phyloP scores from a whole-genome alignment of 2,888 invertebrate genomes.

The Chloromyia formosa region DNA sequence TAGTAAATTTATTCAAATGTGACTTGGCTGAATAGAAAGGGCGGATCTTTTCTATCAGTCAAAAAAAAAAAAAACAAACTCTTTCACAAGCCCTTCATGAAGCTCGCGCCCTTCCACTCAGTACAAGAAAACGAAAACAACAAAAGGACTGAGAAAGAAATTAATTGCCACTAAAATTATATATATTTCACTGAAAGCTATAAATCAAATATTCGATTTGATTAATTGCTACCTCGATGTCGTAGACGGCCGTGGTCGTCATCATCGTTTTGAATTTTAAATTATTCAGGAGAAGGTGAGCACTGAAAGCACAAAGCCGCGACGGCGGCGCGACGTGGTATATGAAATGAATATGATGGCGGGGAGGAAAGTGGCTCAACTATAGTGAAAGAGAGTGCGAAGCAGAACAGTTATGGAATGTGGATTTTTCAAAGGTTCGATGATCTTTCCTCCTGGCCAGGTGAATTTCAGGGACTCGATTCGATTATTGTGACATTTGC shows the following conservation, averaged over 20 bases:
- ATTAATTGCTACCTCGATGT: constrained; percentile 29
- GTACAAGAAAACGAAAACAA: background rate
- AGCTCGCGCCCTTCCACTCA: too few relatives aligned
- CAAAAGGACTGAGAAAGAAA: constrained; percentile 16
- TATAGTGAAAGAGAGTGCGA: too few relatives aligned
- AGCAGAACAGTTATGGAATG: too few relatives aligned
- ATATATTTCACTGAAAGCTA: constrained; percentile 20
- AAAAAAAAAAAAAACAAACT: too few relatives aligned
- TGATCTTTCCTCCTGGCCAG: too few relatives aligned
- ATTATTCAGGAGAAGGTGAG: constrained; percentile 16
- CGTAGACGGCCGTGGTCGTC: background rate
- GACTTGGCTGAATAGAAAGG: too few relatives aligned
- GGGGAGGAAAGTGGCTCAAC: too few relatives aligned
- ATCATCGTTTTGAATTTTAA: constrained; percentile 40
- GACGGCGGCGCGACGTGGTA: background rate
- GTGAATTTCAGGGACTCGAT: background rate
- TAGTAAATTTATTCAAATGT: too few relatives aligned
- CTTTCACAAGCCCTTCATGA: too few relatives aligned
- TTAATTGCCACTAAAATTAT: constrained; percentile 37
- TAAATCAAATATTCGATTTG: constrained; percentile 40
- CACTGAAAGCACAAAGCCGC: constrained; percentile 7
- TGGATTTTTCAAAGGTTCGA: background rate
- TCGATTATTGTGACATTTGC: too few relatives aligned
- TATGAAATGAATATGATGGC: background rate
- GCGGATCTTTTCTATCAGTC: too few relatives aligned